Evolutionary conservation across 2,888 invertebrate genomes (phyloP), one percentile per base, ranked within the genome.

Genomic region (Cartodere bifasciata): DNA sequence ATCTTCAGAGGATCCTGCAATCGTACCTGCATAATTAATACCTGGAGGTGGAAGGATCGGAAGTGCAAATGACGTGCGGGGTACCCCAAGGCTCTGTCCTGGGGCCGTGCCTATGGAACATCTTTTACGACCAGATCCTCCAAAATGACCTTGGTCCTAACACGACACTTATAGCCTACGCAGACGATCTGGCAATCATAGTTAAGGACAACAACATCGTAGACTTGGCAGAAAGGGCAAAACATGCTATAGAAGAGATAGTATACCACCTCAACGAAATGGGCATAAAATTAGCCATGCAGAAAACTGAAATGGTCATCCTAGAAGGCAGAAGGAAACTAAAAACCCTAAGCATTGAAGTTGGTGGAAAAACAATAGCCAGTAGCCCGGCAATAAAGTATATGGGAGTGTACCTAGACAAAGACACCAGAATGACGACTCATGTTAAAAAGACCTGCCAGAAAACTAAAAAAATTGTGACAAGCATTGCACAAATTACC

Each of bases 251-350:
- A 2, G 17, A 10, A 7, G 16, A 2, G 11, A 13, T 35, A 3
- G 13, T 6, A 5, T 5, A 22, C n/a, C 23, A 16, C 12, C 6
- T 32, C 21, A n/a, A 9, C 11, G 13, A 11, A 13, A 38, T 25
- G 13, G 15, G 16, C 14, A 14, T 36, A 7, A 5, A 26, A 20
- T n/a, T 37, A 3, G 32, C 37, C 3, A 14, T 15, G 13, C n/a
- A 36, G n/a, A 38, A 38, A 20, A 33, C 32, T 7, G 37, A 37
- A 21, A 23, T 29, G 15, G 29, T 37, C 15, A 11, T 37, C 2
- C 25, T 35, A 7, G 28, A 27, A 12, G 29, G 29, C 2, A 12
- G 28, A 15, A 29, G 28, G 12, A 32, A 22, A 6, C 9, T n/a
- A 4, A 13, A 13, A 3, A 13, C 16, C 7, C 11, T 26, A 5